phyloP scores from a whole-genome alignment of 1,140 invertebrate genomes.

The Drosophila santomea region DNA sequence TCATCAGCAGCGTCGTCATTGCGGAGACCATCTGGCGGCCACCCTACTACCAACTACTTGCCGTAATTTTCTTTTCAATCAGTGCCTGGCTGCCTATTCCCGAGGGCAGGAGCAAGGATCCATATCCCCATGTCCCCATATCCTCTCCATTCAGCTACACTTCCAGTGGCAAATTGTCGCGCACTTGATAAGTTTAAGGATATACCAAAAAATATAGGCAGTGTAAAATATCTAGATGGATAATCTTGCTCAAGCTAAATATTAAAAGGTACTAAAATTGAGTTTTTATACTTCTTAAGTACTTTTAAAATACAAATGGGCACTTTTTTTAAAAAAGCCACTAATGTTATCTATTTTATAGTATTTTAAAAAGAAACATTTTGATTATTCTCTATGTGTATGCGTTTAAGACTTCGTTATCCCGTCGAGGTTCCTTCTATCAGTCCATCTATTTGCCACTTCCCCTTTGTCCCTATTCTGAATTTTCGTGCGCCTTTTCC shows the following conservation, averaged over 20 bases:
- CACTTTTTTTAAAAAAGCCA: background rate
- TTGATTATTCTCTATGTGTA: background rate
- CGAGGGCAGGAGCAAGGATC: constrained; percentile 14
- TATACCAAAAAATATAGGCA: background rate
- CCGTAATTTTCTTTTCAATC: constrained; percentile 81
- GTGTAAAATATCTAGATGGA: background rate
- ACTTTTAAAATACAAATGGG: too few relatives aligned
- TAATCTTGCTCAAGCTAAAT: background rate
- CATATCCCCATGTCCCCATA: background rate
- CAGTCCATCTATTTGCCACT: constrained; percentile 8
- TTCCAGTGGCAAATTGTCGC: constrained; percentile 57
- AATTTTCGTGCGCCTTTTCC: constrained; percentile 45
- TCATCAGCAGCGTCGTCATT: constrained; percentile 51
- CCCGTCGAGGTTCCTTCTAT: constrained; percentile 12
- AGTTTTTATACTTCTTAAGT: too few relatives aligned
- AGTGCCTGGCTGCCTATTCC: constrained; percentile 66
- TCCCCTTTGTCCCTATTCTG: constrained; percentile 18
- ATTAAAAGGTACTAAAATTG: too few relatives aligned
- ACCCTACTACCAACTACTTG: constrained; percentile 58
- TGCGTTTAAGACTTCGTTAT: constrained; percentile 15
- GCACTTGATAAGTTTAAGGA: constrained; percentile 4
- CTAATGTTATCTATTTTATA: background rate
- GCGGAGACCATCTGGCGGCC: constrained; percentile 57
- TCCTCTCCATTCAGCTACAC: background rate
- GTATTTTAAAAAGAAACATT: background rate